These are phyloP conservation scores for Chanos chanos DNA, from an alignment of 2,797 vertebrate genomes.

Conservation along the genomic window DNA sequence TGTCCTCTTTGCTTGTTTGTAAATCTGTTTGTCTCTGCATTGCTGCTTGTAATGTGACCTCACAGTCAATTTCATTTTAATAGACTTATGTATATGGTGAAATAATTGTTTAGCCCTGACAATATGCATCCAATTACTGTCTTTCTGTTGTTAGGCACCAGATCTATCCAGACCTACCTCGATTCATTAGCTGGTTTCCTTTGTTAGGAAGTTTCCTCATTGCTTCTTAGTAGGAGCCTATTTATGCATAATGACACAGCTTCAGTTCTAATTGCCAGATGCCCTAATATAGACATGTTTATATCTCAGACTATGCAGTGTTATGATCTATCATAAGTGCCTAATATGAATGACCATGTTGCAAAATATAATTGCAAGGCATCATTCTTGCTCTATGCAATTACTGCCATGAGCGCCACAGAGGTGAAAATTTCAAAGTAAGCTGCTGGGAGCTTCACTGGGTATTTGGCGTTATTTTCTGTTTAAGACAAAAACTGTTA, in stretches of 20 bases:
- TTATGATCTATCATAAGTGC: slow-evolving; percentile 28
- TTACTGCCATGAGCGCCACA: too few species aligned
- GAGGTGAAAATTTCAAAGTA: too few species aligned
- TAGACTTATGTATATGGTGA: slow-evolving; percentile 55
- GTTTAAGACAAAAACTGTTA: too few species aligned
- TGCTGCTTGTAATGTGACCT: slow-evolving; percentile 44
- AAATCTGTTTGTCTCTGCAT: slow-evolving; percentile 54
- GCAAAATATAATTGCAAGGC: slow-evolving; percentile 16
- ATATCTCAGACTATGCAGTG: slow-evolving; percentile 29
- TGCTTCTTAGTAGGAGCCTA: slow-evolving; percentile 30
- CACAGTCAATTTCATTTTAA: slow-evolving; percentile 44
- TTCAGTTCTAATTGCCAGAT: slow-evolving; percentile 26
- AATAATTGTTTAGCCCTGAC: slow-evolving; percentile 66
- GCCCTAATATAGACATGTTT: slow-evolving; percentile 31
- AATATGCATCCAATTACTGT: slow-evolving; percentile 69
- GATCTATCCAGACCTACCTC: slow-evolving; percentile 65
- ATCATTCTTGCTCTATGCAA: slow-evolving; percentile 20
- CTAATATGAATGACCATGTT: slow-evolving; percentile 15
- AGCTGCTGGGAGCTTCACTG: too few species aligned
- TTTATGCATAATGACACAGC: slow-evolving; percentile 26
- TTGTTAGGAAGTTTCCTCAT: slow-evolving; percentile 56
- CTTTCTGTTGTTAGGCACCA: slow-evolving; percentile 65
- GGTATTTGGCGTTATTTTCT: too few species aligned
- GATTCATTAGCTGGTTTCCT: slow-evolving; percentile 63
- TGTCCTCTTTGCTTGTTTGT: slow-evolving; percentile 52